These are phyloP conservation scores for Pterobdella sp. DNA, from an alignment of 2,888 invertebrate species.

Conservation along the genomic window DNA sequence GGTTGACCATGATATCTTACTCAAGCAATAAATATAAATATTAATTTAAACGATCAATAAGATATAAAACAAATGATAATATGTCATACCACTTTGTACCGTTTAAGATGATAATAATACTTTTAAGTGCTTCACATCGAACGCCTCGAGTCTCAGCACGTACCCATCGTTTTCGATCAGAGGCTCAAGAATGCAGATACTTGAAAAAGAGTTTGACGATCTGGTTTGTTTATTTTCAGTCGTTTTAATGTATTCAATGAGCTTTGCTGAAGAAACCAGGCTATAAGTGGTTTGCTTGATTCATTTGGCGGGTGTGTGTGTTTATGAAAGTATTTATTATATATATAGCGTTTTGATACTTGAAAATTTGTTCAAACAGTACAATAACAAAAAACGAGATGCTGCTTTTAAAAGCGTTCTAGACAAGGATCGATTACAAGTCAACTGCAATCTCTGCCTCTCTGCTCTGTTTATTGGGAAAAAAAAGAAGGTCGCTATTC, in stretches of 20 bases:
- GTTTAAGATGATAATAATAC: too few species aligned
- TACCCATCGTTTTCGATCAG: not conserved
- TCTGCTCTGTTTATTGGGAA: not conserved
- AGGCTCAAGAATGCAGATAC: not conserved
- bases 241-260: too few species aligned
- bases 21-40: not conserved
- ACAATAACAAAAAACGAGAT: not conserved
- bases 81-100: too few species aligned
- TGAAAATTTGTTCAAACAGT: too few species aligned
- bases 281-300: not conserved
- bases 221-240: too few species aligned
- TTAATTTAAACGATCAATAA: too few species aligned
- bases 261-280: too few species aligned
- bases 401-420: not conserved
- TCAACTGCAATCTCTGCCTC: slow-evolving; percentile 3
- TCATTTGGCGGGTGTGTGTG: not conserved
- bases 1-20: not conserved
- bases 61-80: too few species aligned
- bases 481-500: not conserved
- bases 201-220: not conserved
- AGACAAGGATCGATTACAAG: not conserved
- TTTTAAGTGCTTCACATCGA: not conserved
- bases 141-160: not conserved
- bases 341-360: too few species aligned
- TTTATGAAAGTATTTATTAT: not conserved